Percentiles rank a stretch among this genome's conserved stretches.
phyloP scores from a whole-genome alignment of 1,140 invertebrate genomes.

The Pseudomyrmex dendroicus region DNA sequence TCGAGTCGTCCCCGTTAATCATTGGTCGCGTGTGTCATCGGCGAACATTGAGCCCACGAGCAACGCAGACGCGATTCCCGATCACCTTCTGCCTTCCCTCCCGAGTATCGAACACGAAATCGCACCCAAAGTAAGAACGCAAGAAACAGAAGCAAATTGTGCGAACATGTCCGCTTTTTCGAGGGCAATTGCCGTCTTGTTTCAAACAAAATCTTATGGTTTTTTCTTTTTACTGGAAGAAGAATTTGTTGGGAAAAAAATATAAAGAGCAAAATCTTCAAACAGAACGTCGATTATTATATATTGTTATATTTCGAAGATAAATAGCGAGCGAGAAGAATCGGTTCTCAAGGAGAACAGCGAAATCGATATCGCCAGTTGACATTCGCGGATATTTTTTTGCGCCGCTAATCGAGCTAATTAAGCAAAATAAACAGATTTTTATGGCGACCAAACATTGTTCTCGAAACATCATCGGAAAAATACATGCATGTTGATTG shows the following conservation, averaged over 20 bases:
- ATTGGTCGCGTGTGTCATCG: constrained; percentile 75
- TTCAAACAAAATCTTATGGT: not conserved
- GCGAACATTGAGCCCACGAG: constrained; percentile 61
- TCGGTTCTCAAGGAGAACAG: not conserved
- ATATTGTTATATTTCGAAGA: not conserved
- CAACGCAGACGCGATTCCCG: constrained; percentile 60
- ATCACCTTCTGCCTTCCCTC: constrained; percentile 49
- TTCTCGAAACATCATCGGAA: constrained; percentile 14
- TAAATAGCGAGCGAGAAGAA: not conserved
- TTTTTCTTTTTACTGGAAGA: not conserved
- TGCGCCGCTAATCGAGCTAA: constrained; percentile 39
- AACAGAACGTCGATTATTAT: not conserved
- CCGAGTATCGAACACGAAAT: constrained; percentile 14
- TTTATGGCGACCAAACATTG: not conserved
- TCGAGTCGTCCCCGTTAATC: constrained; percentile 74
- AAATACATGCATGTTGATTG: constrained; percentile 14
- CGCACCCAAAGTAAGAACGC: constrained; percentile 4
- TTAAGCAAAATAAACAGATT: constrained; percentile 45
- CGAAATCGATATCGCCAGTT: constrained; percentile 5
- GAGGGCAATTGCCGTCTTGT: not conserved
- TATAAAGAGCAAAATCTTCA: not conserved
- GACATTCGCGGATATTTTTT: constrained; percentile 15
- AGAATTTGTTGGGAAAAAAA: not conserved
- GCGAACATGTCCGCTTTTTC: not conserved
- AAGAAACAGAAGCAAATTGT: not conserved